phyloP scores from a whole-genome alignment of 2,113 vertebrate genomes.

The Lathamus discolor region DNA sequence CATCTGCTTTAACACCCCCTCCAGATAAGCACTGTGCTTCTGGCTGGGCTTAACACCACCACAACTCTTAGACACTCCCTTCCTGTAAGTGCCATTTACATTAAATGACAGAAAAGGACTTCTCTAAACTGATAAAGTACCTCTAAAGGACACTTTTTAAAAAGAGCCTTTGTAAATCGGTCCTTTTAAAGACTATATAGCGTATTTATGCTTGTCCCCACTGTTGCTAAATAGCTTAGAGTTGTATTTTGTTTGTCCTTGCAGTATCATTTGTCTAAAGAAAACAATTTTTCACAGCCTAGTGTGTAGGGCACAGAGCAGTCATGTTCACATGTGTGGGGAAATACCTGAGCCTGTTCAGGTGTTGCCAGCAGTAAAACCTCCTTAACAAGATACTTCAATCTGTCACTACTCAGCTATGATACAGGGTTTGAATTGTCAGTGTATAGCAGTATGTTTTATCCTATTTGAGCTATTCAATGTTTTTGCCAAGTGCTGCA shows the following conservation, averaged over 20 bases:
- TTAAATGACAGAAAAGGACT: not conserved
- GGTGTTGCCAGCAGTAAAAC: not conserved
- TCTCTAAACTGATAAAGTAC: not conserved
- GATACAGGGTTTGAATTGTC: not conserved
- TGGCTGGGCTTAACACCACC: not conserved
- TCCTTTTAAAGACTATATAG: not conserved
- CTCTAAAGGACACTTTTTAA: not conserved
- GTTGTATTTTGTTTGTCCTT: not conserved
- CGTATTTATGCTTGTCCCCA: not conserved
- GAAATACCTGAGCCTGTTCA: not conserved
- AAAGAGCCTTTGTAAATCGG: not conserved
- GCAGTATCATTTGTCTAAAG: not conserved
- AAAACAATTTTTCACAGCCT: not conserved
- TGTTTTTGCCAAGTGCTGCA: not conserved
- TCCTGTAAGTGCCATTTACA: not conserved
- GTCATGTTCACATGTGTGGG: rapidly evolving
- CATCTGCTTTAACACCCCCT: not conserved
- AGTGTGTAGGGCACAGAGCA: not conserved
- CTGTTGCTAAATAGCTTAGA: not conserved
- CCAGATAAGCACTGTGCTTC: not conserved
- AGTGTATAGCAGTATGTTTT: not conserved
- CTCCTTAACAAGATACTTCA: not conserved
- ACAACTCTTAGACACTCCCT: not conserved
- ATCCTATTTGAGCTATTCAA: not conserved
- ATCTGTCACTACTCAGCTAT: not conserved